A percentile compares a stretch with the other conserved stretches of the same genome.
phyloP scores from a whole-genome alignment of 2,888 invertebrate genomes.

The Ophion ventricosus region DNA sequence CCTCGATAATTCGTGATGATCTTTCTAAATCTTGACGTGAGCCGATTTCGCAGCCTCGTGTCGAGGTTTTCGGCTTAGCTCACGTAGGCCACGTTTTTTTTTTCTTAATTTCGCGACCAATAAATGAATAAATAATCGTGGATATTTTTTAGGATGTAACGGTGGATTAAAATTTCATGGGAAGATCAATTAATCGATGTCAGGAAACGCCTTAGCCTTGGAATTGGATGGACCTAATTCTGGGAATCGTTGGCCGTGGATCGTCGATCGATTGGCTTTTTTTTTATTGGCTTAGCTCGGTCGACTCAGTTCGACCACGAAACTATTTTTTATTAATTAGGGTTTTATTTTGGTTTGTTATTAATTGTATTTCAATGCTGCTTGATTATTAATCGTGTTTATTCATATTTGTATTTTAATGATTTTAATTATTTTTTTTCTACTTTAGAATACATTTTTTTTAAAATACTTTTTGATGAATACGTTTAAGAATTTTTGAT shows the following conservation, averaged over 20 bases:
- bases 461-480: no score
- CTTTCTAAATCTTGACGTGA: slow-evolving; percentile 54
- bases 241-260: slow-evolving; percentile 2
- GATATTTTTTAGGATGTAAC: neutral
- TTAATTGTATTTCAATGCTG: no score
- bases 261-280: slow-evolving; percentile 14
- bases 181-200: neutral
- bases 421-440: no score
- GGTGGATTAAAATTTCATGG: neutral
- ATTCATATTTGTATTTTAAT: no score
- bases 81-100: neutral
- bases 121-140: slow-evolving; percentile 3
- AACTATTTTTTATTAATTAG: no score
- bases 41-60: slow-evolving; percentile 28
- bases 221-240: neutral
- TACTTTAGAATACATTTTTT: no score
- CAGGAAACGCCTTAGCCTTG: no score
- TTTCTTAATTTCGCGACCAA: neutral
- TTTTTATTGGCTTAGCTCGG: neutral
- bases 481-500: no score
- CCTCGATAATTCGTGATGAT: slow-evolving; percentile 48
- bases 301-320: no score
- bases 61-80: neutral
- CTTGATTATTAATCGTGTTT: no score
- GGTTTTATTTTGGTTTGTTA: no score